Evolutionary conservation across 2,113 vertebrate genomes (phyloP), one percentile per base, ranked within the genome.

Genomic region (Brienomyrus brachyistius): DNA sequence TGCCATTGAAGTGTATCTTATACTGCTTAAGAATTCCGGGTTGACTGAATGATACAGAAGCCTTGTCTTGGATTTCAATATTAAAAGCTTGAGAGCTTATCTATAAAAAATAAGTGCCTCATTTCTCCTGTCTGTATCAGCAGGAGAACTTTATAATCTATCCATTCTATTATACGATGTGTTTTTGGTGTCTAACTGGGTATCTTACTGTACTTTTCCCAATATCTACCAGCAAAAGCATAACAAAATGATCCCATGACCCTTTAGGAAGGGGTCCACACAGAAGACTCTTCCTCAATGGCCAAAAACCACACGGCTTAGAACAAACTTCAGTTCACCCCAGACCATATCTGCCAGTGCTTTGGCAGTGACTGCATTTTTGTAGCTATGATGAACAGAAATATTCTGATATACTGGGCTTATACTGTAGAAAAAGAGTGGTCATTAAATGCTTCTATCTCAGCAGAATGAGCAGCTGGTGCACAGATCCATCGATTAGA

Each of bases 11-110:
- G 45, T 82, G 45, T 83, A 83, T 83, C 35, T 83, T 21, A 23
- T 43, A 83, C 10, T 47, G 9, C 45, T 8, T 83, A 43, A 45
- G 21, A 45, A 45, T 83, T 45, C 45, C 45, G 10, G 4, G 3
- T 50, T 15, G 13, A 27, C 62, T 88, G n/a, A 27, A 70, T 13
- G 45, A 52, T 77, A 51, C 47, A 45, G 13, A 27, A 54, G 59
- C 47, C 62, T 45, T 50, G n/a, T n/a, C 10, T 11, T 50, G 88
- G 48, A 88, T 88, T 88, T 88, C 66, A 88, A 43, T 80, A 88
- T 88, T 88, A 48, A 80, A 80, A 77, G 1, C n/a, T 8, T 77
- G 23, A 45, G n/a, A 19, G 45, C 47, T 47, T 70, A 9, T 74
- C 74, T 17, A 21, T n/a, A 62, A 59, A 27, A 51, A 47, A 77